Evolutionary conservation across 2,797 vertebrate species (phyloP), one percentile per base, ranked within the genome.

Genomic region (Tangara arthus): DNA sequence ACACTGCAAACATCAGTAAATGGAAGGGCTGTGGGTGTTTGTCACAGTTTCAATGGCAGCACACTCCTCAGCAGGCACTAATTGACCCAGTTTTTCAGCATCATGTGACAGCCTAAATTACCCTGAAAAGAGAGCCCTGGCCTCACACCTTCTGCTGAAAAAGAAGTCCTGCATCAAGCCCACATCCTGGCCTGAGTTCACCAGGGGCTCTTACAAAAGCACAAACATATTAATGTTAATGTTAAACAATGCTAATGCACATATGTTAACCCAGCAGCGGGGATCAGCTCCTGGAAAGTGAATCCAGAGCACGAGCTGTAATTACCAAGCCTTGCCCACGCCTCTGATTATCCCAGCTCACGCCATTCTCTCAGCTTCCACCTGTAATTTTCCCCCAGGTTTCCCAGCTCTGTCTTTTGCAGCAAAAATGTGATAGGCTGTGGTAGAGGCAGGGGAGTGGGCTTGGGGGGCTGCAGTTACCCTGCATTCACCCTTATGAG

Each of bases 71-170:
- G 82, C 87, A 50, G 21, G 65, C 82, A 89, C 72, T 94, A 86
- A 95, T 71, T 94, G 94, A 83, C 89, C 89, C 37, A 87, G 73
- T 55, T 96, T 94, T 94, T 86, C 79, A 86, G 89, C 68, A 78
- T 64, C 85, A 81, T 6, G 9, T 78, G 76, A 24, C 44, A 56
- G 24, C 17, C 46, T 78, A 71, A 89, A 94, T 91, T 85, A 68
- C 53, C n/a, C 49, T 39, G 64, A 71, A 75, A 85, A 91, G 11
- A 15, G 24, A 68, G 71, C 15, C 68, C 82, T 78, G 82, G 90
- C 89, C 93, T 93, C 91, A 44, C 76, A 78, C 71, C 72, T 94
- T 87, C 84, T 75, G 79, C 75, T 70, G 64, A 32, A 52, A 76
- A n/a, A 83, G 34, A 82, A 82, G 72, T 68, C 79, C 82, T 81